Conservation (phyloP, 2,113 vertebrate genomes). For the Menidia beryllina region DNA sequence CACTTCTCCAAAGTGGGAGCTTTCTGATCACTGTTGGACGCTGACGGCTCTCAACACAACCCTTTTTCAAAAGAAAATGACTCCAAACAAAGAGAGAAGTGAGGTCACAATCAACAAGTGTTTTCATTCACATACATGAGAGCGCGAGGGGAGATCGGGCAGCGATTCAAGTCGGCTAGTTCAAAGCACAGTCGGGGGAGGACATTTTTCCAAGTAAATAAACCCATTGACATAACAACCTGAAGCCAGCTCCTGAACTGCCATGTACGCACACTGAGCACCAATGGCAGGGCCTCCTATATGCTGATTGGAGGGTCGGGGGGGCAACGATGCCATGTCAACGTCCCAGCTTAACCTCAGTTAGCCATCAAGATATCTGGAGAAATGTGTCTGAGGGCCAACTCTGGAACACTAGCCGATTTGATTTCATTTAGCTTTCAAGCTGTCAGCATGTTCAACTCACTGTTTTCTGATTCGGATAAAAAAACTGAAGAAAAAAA, state of each 20-base stretch:
- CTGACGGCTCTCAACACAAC: too few relatives aligned
- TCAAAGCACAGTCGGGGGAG: slow-evolving; percentile 58
- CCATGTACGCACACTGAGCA: slow-evolving; percentile 70
- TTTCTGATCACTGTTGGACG: slow-evolving; percentile 39
- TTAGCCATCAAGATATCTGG: slow-evolving; percentile 41
- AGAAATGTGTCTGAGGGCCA: slow-evolving; percentile 9
- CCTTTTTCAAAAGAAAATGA: slow-evolving; percentile 53
- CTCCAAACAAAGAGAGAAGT: slow-evolving; percentile 78
- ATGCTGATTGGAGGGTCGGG: slow-evolving; percentile 66
- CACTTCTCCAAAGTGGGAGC: slow-evolving; percentile 61
- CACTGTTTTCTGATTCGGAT: slow-evolving; percentile 50
- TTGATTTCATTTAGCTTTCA: slow-evolving; percentile 55
- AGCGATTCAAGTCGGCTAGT: slow-evolving; percentile 71
- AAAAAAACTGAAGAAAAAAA: too few relatives aligned
- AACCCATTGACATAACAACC: slow-evolving; percentile 74
- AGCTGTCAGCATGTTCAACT: slow-evolving; percentile 43
- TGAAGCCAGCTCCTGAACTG: slow-evolving; percentile 72
- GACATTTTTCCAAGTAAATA: slow-evolving; percentile 79
- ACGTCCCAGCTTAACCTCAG: slow-evolving; percentile 42
- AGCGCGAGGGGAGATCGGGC: slow-evolving; percentile 58
- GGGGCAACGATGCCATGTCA: slow-evolving; percentile 56
- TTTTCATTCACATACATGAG: slow-evolving; percentile 80
- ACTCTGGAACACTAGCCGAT: slow-evolving; percentile 30
- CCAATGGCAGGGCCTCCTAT: slow-evolving; percentile 65
- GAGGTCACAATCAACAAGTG: slow-evolving; percentile 81